Evolutionary conservation across 2,113 vertebrate species (phyloP), one percentile per base, ranked within the genome.

Genomic region (Nicator chloris): DNA sequence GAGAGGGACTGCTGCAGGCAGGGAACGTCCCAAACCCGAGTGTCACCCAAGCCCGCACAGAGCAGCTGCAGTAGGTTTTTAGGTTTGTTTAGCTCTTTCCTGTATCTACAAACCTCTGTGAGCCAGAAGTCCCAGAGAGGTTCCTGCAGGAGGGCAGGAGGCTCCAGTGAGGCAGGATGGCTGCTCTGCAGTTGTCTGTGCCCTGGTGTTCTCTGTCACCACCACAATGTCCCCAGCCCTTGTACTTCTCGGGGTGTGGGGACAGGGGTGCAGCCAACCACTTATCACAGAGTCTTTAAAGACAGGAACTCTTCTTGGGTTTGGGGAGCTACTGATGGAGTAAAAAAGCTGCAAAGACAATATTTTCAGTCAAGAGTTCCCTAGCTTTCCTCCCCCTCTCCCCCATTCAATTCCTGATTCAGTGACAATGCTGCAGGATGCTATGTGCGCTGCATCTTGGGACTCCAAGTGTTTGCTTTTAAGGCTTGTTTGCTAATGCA

Each of bases 41-140:
- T 31, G 59, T 61, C 0, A 0, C 69, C 49, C n/a, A 5, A 31
- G 56, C 21, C 45, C 4, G 0, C 5, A 35, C 18, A 53, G 45
- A 63, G 35, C 1, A 3, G 37, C 39, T 3, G 2, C 6, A 0
- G 26, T 7, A 26, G 22, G 10, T 35, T 40, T 40, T 60, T 56
- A 22, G 15, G 7, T 68, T 70, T 7, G 0, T 50, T 81, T n/a
- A 42, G 33, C 15, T 15, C 60, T 76, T 9, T 18, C 19, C 21
- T 44, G 18, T 7, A 4, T 77, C 60, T 66, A 30, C 45, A 44
- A 30, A 53, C 30, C 9, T 40, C 40, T 45, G 54, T 23, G 49
- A 81, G 33, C 6, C 53, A 79, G 13, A 40, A 66, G 39, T 47
- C 35, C 81, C 24, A 40, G 42, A 44, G 47, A 12, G 16, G 16